phyloP scores from a whole-genome alignment of 2,888 invertebrate species.

The Cephus rjabovi region DNA sequence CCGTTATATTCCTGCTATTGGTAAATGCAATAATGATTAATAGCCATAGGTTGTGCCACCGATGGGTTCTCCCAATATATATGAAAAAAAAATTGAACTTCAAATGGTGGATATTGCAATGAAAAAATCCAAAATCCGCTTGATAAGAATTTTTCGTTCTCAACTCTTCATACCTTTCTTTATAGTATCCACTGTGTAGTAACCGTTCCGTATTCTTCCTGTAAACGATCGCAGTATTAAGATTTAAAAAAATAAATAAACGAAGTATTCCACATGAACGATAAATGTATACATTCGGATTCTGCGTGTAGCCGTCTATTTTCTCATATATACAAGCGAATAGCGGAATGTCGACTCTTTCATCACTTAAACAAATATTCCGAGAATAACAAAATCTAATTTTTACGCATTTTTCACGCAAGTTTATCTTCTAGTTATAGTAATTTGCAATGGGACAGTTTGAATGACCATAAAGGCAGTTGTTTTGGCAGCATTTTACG shows the following conservation, averaged over 20 bases:
- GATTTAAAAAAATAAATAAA: conserved; percentile 12
- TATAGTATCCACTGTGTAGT: not conserved
- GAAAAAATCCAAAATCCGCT: not conserved
- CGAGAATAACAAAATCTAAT: not conserved
- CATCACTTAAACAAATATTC: not conserved
- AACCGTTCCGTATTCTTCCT: conserved; percentile 19
- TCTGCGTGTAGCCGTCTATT: not conserved
- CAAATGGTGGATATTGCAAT: not conserved
- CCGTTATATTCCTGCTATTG: conserved; percentile 18
- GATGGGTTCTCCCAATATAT: conserved; percentile 5
- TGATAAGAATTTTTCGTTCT: not conserved
- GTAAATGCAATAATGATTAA: conserved; percentile 36
- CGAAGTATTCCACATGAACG: conserved; percentile 24
- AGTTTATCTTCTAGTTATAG: not conserved
- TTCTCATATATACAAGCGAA: not conserved
- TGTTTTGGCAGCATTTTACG: conserved; percentile 33
- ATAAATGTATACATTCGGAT: not conserved
- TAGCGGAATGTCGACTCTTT: not conserved
- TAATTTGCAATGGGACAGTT: not conserved
- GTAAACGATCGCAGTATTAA: conserved; percentile 28
- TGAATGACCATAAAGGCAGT: conserved; percentile 13
- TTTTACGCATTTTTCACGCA: not conserved
- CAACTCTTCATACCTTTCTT: not conserved
- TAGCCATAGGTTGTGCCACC: conserved; percentile 43
- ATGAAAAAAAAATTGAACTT: not conserved